Evolutionary conservation across 2,888 invertebrate species (phyloP).

Genomic region (Diaperis boleti): DNA sequence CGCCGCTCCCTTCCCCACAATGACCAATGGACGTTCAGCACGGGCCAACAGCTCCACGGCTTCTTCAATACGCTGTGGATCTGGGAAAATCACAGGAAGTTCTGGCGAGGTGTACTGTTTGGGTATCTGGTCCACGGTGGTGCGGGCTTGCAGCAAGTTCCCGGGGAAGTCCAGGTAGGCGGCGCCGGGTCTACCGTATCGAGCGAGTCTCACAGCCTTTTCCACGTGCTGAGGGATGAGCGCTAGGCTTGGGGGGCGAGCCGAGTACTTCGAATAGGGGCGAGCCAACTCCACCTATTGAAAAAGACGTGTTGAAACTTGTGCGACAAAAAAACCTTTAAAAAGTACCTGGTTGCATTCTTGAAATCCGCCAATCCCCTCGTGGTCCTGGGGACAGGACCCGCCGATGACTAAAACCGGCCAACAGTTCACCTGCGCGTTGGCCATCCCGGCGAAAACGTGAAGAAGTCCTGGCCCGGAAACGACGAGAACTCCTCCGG

Average conservation of each 20-base stretch:
- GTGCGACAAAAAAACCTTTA: no score
- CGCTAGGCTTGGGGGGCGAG: constrained; percentile 84
- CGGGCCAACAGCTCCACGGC: constrained; percentile 77
- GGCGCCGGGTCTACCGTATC: constrained; percentile 91
- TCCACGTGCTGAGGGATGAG: constrained; percentile 92
- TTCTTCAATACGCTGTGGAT: constrained; percentile 74
- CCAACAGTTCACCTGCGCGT: constrained; percentile 97
- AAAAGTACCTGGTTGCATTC: constrained; percentile 59
- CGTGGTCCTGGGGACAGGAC: constrained; percentile 91
- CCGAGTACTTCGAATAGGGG: constrained; percentile 93
- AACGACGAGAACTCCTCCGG: constrained; percentile 91
- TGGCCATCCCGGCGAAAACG: constrained; percentile 94
- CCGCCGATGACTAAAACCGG: constrained; percentile 94
- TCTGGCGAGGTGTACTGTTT: constrained; percentile 70
- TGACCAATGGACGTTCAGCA: constrained; percentile 87
- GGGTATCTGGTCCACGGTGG: constrained; percentile 57
- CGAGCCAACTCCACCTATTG: constrained; percentile 79
- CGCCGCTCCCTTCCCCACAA: constrained; percentile 81
- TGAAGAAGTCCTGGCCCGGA: constrained; percentile 96
- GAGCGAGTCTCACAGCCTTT: constrained; percentile 87
- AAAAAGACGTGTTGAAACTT: no score
- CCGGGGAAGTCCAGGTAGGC: constrained; percentile 93
- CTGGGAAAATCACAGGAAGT: constrained; percentile 78
- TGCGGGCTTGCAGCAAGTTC: constrained; percentile 75
- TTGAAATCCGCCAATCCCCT: constrained; percentile 96